Percentiles rank a stretch among this genome's conserved stretches.
Evolutionary conservation across 1,140 invertebrate genomes (phyloP).

Genomic region (Akabosia matsudoensis): DNA sequence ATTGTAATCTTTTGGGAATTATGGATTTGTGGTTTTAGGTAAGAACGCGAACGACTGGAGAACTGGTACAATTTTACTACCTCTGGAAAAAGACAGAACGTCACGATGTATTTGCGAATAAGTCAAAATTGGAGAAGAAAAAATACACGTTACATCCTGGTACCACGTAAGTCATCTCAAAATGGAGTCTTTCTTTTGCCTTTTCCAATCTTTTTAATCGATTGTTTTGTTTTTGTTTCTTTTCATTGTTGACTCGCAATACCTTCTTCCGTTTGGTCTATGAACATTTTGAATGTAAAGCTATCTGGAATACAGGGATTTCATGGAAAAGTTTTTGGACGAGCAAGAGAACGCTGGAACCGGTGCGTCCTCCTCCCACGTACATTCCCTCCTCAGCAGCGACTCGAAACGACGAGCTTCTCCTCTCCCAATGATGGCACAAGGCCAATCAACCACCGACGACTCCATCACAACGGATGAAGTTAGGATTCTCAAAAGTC

Average conservation of each 20-base stretch:
- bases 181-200: background rate
- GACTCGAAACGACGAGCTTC: conserved; percentile 60
- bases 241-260: background rate
- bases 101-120: conserved; percentile 86
- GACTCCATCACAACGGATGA: conserved; percentile 49
- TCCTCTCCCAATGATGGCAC: conserved; percentile 49
- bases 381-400: conserved; percentile 63
- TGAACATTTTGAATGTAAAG: conserved; percentile 33
- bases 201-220: conserved; percentile 9
- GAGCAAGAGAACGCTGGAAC: conserved; percentile 63
- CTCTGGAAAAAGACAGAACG: conserved; percentile 98
- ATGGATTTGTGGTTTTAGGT: conserved; percentile 58
- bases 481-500: conserved; percentile 38
- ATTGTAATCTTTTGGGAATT: background rate
- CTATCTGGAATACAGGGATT: conserved; percentile 61
- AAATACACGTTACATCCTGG: conserved; percentile 82
- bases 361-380: conserved; percentile 56
- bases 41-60: conserved; percentile 88
- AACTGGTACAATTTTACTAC: conserved; percentile 97
- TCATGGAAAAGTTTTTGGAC: conserved; percentile 81
- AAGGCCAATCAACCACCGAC: conserved; percentile 44
- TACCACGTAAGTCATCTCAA: conserved; percentile 55
- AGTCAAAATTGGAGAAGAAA: conserved; percentile 77
- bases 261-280: conserved; percentile 23
- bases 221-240: conserved; percentile 14